Conservation (phyloP, 2,797 vertebrate species). For the Microchirus variegatus region DNA sequence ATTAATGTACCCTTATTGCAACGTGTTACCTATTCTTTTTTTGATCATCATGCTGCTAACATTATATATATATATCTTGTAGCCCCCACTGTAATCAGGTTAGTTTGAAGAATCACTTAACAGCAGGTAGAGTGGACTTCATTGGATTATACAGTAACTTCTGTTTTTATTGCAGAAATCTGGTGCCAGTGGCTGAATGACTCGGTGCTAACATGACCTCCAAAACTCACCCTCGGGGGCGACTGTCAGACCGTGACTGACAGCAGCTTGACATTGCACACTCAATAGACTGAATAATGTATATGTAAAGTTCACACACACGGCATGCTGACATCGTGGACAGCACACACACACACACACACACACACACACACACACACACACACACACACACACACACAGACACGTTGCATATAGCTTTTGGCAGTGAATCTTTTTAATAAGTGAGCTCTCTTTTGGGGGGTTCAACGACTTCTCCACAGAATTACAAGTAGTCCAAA, state of each 20-base stretch:
- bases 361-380: background rate
- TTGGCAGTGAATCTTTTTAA: background rate
- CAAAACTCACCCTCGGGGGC: background rate
- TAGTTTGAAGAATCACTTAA: constrained; percentile 33
- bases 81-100: constrained; percentile 28
- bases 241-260: constrained; percentile 25
- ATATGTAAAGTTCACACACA: constrained; percentile 8
- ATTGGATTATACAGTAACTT: constrained; percentile 28
- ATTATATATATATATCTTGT: constrained; percentile 17
- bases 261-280: constrained; percentile 22
- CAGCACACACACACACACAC: background rate
- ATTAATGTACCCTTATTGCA: too few relatives aligned
- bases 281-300: constrained; percentile 10
- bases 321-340: background rate
- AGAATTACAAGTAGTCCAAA: constrained; percentile 40
- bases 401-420: background rate
- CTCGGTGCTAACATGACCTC: constrained; percentile 30
- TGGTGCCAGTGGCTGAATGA: background rate
- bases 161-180: constrained; percentile 1
- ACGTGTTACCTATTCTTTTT: background rate
- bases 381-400: background rate
- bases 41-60: constrained; percentile 2
- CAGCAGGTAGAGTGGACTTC: constrained; percentile 6
- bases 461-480: background rate
- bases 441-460: background rate